Conservation (phyloP, 2,888 invertebrate genomes). For the Hecatera dysodea region DNA sequence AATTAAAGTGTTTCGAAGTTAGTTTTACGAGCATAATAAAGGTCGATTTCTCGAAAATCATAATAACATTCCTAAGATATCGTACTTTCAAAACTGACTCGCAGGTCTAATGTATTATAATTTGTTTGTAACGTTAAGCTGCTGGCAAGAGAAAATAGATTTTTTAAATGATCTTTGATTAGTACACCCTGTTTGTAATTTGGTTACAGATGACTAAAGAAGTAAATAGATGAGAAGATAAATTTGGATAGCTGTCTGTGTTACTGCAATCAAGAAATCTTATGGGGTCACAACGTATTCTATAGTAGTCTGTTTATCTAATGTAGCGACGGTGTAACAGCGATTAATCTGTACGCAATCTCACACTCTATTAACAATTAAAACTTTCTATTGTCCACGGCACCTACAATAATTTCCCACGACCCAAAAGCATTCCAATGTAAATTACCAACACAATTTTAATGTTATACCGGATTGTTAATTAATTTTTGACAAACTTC, state of each 20-base stretch:
- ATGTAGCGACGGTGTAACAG: too few relatives aligned
- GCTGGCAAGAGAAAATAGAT: too few relatives aligned
- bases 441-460: conserved; percentile 26
- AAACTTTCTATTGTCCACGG: conserved; percentile 23
- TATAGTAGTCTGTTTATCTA: too few relatives aligned
- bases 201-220: too few relatives aligned
- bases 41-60: conserved; percentile 25
- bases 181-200: too few relatives aligned
- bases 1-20: conserved; percentile 21
- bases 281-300: too few relatives aligned
- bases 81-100: background rate
- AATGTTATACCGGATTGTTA: conserved; percentile 11
- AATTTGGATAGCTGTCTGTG: too few relatives aligned
- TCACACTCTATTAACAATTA: conserved; percentile 14
- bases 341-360: background rate
- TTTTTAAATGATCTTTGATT: too few relatives aligned
- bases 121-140: too few relatives aligned
- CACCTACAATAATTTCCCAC: conserved; percentile 19
- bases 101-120: background rate
- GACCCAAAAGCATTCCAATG: conserved; percentile 17
- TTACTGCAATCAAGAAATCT: too few relatives aligned
- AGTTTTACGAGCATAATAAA: conserved; percentile 7
- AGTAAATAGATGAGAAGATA: too few relatives aligned
- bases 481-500: background rate
- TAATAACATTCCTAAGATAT: background rate